These are phyloP conservation scores for Hucho hucho DNA, from an alignment of 2,113 vertebrate species.

Conservation along the genomic window DNA sequence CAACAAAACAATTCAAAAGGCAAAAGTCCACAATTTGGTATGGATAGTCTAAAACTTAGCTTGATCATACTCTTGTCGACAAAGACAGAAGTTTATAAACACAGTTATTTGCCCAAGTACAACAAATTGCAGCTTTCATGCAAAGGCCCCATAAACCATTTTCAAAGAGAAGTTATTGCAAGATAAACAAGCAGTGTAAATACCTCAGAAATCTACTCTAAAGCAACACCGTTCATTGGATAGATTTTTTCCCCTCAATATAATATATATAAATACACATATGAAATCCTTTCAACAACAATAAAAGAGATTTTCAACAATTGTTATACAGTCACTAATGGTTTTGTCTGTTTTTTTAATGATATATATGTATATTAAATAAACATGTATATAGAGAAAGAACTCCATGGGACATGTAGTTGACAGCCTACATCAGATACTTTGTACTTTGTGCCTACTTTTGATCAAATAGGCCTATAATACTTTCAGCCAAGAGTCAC, in stretches of 20 bases:
- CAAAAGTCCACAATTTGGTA: constrained; percentile 77
- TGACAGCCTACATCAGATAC: constrained; percentile 24
- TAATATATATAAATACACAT: constrained; percentile 87
- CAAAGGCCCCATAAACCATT: constrained; percentile 79
- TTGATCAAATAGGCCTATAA: constrained; percentile 26
- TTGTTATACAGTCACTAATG: constrained; percentile 70
- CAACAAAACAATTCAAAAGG: constrained; percentile 73
- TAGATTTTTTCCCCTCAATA: constrained; percentile 78
- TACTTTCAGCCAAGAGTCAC: constrained; percentile 55
- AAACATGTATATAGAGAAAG: constrained; percentile 69
- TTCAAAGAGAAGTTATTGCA: constrained; percentile 79
- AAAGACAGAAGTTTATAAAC: constrained; percentile 67
- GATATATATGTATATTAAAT: constrained; percentile 20
- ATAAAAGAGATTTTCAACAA: constrained; percentile 78
- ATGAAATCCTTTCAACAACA: constrained; percentile 71
- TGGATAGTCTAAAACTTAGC: constrained; percentile 74
- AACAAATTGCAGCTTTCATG: constrained; percentile 82
- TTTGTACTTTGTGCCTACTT: no score
- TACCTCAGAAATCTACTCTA: constrained; percentile 79
- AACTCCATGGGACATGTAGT: constrained; percentile 64
- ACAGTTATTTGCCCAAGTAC: constrained; percentile 75
- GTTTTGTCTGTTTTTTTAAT: constrained; percentile 68
- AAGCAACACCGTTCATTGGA: constrained; percentile 79
- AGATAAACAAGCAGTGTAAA: constrained; percentile 83
- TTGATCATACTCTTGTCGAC: constrained; percentile 64